Base-by-base conservation (phyloP, 1,140 invertebrate genomes). In the Teleogryllus occipitalis region DNA sequence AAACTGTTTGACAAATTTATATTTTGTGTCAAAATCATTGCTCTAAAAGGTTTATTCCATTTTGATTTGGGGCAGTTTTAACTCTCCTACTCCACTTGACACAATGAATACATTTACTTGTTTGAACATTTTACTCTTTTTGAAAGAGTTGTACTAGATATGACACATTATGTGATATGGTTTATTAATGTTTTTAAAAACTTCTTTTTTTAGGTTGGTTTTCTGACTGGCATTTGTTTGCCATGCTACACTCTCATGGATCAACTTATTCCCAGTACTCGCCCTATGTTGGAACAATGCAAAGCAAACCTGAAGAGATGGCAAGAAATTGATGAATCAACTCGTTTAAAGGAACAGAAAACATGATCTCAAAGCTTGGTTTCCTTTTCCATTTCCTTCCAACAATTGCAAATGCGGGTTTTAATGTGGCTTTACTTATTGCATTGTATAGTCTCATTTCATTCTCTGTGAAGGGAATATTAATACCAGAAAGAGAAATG, bases 161-260 rank as follows among this genome's bases (percentile, higher is more conserved):
- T 54, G n/a, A 54, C 10, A 47, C 8, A 76, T 10, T 76, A 10
- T 76, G 2, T 54, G 12, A 6, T 54, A 4, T 65, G 77, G 65
- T 15, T 27, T 6, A 14, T n/a, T 54, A 39, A 48, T 77, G 46
- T 77, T 75, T 75, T 54, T 12, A 77, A 77, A n/a, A 48, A n/a
- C 8, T 8, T 12, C 21, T 46, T 48, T 7, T 47, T 77, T 0
- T 84, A 94, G 92, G 93, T 95, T 47, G 93, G 92, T 5, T 95
- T 96, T 84, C 85, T 96, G 54, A 90, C 87, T 80, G 92, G 92
- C 15, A 95, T 96, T 82, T 96, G 94, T 84, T 86, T 95, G 47
- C 94, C 94, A 0, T 96, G 94, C 85, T 96, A 96, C 83, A 89
- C 89, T 72, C 85, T 94, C 39, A 86, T 96, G 27, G 85, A 89